Conservation (phyloP, 1,140 invertebrate genomes). For the Drosophila nikananu region DNA sequence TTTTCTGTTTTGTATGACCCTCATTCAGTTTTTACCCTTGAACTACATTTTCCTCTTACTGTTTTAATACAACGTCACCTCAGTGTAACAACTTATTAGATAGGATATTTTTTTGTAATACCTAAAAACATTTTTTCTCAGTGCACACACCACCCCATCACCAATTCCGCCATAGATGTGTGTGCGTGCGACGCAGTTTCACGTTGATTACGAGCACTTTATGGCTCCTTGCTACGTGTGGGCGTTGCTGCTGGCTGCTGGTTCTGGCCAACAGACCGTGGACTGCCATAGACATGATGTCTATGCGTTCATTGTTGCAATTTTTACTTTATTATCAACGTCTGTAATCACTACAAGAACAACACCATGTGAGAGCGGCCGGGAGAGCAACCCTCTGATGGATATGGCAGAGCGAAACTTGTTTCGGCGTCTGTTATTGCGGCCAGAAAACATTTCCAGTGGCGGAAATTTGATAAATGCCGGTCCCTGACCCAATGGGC, state of each 20-base stretch:
- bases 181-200: constrained; percentile 68
- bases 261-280: constrained; percentile 10
- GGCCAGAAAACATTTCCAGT: constrained; percentile 24
- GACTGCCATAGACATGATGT: constrained; percentile 54
- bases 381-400: constrained; percentile 30
- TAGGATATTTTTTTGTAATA: background rate
- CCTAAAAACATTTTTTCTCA: background rate
- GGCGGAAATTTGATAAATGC: constrained; percentile 61
- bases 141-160: constrained; percentile 12
- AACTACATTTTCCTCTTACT: background rate
- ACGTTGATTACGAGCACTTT: constrained; percentile 82
- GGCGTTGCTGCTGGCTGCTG: constrained; percentile 48
- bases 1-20: background rate
- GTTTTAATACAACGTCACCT: background rate
- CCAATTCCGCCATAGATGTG: constrained; percentile 20
- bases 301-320: constrained; percentile 71
- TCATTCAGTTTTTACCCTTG: no score
- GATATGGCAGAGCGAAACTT: constrained; percentile 28
- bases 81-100: background rate
- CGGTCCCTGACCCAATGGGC: constrained; percentile 61
- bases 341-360: constrained; percentile 47
- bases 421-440: constrained; percentile 56
- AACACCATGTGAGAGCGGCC: background rate
- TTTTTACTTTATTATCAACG: constrained; percentile 71
- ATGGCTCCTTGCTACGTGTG: constrained; percentile 75